Base-by-base conservation (phyloP, 2,888 invertebrate species). In the Pilophorus perplexus region DNA sequence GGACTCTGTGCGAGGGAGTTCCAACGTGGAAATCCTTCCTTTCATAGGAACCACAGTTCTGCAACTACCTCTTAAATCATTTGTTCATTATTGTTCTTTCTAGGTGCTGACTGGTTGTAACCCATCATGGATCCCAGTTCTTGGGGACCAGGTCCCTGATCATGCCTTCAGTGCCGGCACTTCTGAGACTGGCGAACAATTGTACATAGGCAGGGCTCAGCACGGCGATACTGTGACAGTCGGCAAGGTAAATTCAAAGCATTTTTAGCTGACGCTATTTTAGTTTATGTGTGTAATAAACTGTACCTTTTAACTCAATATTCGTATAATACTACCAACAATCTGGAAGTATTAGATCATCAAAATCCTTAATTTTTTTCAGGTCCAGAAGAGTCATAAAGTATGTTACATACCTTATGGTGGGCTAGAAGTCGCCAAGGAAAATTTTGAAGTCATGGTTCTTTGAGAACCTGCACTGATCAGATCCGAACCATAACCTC, bases 351-450 rank as follows among this genome's bases (percentile, higher is more conserved):
- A n/a, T n/a, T n/a, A n/a, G n/a, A n/a, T n/a, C n/a, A n/a, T n/a
- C n/a, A n/a, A n/a, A n/a, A n/a, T n/a, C n/a, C n/a, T n/a, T n/a
- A n/a, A n/a, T n/a, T n/a, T 42, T 25, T 42, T 23, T 4, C 68
- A 93, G 79, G 86, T 93, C 1, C 92, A 93, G 73, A 85, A 87
- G 37, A 89, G 89, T 6, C 91, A 91, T 74, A 87, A 84, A 23
- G 85, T 86, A 62, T 86, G 88, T 76, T 93, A 93, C 82, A 89
- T 93, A 78, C 84, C 92, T 12, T 93, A 85, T 75, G 90, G 80
- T 0, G 91, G 92, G 44, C 82, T 85, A 73, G 93, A 93, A 76
- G 77, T 90, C 66, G 84, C 86, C 54, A 89, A 86, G 80, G 82
- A 84, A n/a, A 87, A 90, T 57, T 93, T 87, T 75, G 92, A 93